Evolutionary conservation across 2,797 vertebrate species (phyloP).

Genomic region (Coluber constrictor): DNA sequence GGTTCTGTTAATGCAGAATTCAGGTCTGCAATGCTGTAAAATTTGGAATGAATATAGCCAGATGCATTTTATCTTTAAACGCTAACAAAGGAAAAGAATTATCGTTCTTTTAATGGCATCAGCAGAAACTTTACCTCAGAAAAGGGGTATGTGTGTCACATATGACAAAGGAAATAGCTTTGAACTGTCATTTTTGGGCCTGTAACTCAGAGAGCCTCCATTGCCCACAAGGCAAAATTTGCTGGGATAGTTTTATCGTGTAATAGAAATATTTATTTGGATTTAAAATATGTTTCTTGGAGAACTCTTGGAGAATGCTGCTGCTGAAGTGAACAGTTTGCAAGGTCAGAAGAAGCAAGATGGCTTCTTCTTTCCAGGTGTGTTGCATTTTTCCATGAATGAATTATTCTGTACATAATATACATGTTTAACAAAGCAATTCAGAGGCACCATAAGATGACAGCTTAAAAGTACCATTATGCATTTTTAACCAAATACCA

Average conservation of each 20-base stretch:
- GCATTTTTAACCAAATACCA: neutral
- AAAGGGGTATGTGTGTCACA: slow-evolving; percentile 16
- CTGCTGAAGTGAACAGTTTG: slow-evolving; percentile 65
- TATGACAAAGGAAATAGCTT: slow-evolving; percentile 40
- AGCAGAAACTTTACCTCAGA: slow-evolving; percentile 38
- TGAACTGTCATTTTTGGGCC: slow-evolving; percentile 57
- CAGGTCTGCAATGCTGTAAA: neutral
- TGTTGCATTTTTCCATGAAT: slow-evolving; percentile 19
- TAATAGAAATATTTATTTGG: slow-evolving; percentile 66
- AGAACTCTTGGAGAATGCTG: slow-evolving; percentile 57
- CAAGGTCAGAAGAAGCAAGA: slow-evolving; percentile 62
- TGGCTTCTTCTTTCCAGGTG: slow-evolving; percentile 49
- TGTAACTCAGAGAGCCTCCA: slow-evolving; percentile 54
- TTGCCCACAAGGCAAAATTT: slow-evolving; percentile 56
- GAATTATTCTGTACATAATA: neutral
- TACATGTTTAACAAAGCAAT: neutral
- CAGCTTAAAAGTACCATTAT: neutral
- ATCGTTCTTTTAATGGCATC: slow-evolving; percentile 45
- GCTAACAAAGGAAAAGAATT: slow-evolving; percentile 34
- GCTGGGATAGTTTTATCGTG: slow-evolving; percentile 60
- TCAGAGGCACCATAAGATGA: neutral
- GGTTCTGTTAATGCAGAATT: neutral
- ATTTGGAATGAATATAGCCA: slow-evolving; percentile 6
- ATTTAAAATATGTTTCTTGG: slow-evolving; percentile 66
- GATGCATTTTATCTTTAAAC: slow-evolving; percentile 27